phyloP scores from a whole-genome alignment of 2,888 invertebrate genomes.

The Hololepta plana region DNA sequence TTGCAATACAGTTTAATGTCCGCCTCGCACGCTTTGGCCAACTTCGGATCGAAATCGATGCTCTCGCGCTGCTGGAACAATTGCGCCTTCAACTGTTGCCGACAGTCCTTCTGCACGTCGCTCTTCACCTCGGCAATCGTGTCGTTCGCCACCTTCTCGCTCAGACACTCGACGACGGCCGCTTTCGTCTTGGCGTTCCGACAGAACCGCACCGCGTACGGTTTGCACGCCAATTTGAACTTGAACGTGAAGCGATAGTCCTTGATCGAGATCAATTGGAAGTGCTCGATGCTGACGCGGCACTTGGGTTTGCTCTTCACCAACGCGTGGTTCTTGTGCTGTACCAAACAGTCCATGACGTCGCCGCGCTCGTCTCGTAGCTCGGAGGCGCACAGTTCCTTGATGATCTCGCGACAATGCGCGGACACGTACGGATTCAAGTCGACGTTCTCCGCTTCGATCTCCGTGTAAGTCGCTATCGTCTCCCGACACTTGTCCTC shows the following conservation, averaged over 20 bases:
- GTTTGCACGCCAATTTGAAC: constrained; percentile 70
- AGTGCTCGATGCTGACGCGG: constrained; percentile 87
- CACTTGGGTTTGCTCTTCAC: constrained; percentile 68
- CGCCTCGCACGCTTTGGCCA: constrained; percentile 62
- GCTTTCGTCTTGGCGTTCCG: constrained; percentile 54
- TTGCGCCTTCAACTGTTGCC: constrained; percentile 80
- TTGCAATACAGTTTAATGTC: constrained; percentile 63
- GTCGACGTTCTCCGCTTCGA: constrained; percentile 74
- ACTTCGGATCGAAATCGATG: constrained; percentile 65
- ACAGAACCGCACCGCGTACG: constrained; percentile 52
- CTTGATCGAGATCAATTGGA: constrained; percentile 83
- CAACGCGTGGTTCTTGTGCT: constrained; percentile 75
- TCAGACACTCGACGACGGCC: constrained; percentile 72
- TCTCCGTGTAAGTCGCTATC: constrained; percentile 56
- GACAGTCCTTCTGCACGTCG: constrained; percentile 71
- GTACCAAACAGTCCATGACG: constrained; percentile 84
- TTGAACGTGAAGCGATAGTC: constrained; percentile 87
- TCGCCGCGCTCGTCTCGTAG: constrained; percentile 66
- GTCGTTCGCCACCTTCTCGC: constrained; percentile 80
- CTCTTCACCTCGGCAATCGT: constrained; percentile 59
- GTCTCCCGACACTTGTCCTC: constrained; percentile 51
- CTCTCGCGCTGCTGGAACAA: constrained; percentile 83
- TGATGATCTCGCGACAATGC: constrained; percentile 66
- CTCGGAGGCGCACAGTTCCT: constrained; percentile 53
- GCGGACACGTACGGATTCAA: constrained; percentile 74